A percentile compares a stretch with the other conserved stretches of the same genome.
These are phyloP conservation scores for Hirtodrosophila trivittata DNA, from an alignment of 2,888 invertebrate genomes.

Conservation along the genomic window DNA sequence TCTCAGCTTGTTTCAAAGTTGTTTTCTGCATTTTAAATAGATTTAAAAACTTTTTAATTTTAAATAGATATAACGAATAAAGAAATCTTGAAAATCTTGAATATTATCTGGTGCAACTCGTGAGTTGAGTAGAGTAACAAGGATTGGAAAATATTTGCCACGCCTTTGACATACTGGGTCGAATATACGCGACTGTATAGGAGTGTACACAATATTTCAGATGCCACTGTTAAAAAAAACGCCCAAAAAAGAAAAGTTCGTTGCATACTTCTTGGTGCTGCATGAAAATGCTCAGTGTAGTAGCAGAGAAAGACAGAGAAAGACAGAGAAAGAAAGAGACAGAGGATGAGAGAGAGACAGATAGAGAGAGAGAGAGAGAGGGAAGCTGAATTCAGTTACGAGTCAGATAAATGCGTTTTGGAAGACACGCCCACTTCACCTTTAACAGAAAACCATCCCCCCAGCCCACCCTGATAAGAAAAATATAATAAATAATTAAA, in stretches of 20 bases:
- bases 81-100: neutral
- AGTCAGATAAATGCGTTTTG: slow-evolving; percentile 15
- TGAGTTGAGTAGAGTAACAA: slow-evolving; percentile 10
- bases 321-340: neutral
- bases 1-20: neutral
- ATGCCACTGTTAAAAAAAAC: slow-evolving; percentile 26
- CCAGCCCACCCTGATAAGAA: slow-evolving; percentile 43
- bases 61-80: neutral
- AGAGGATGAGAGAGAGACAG: too few species aligned
- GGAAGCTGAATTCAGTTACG: too few species aligned
- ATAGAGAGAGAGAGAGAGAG: too few species aligned
- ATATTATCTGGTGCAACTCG: neutral
- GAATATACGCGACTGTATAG: neutral
- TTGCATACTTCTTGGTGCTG: slow-evolving; percentile 50
- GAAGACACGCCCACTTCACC: slow-evolving; percentile 16
- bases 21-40: neutral
- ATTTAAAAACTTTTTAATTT: neutral
- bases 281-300: slow-evolving; percentile 32
- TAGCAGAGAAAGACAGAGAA: neutral
- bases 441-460: slow-evolving; percentile 25
- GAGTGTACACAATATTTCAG: slow-evolving; percentile 15
- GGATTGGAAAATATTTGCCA: slow-evolving; percentile 4
- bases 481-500: slow-evolving; percentile 5
- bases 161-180: slow-evolving; percentile 11
- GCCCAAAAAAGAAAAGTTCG: slow-evolving; percentile 6